These are phyloP conservation scores for Papilio gigon DNA, from an alignment of 2,888 invertebrate species.

Conservation along the genomic window DNA sequence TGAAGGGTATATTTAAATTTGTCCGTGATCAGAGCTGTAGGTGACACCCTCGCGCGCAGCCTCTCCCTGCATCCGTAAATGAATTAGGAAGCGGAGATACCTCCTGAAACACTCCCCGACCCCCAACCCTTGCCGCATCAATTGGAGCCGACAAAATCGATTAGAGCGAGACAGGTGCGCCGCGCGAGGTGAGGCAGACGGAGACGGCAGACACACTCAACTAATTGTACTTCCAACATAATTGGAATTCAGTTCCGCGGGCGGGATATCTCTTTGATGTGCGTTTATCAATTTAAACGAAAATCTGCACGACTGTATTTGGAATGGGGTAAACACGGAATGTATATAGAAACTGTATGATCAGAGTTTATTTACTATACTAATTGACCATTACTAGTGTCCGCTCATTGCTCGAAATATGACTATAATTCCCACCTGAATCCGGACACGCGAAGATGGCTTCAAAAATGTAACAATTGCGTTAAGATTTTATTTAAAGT, in stretches of 20 bases:
- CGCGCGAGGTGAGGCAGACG: not conserved
- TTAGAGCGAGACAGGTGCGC: constrained; percentile 13
- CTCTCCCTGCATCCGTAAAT: constrained; percentile 7
- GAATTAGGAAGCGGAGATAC: constrained; percentile 9
- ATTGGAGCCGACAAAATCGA: constrained; percentile 28
- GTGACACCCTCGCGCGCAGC: constrained; percentile 6
- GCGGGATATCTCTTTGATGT: constrained; percentile 12
- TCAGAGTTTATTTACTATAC: no score
- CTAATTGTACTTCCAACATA: constrained; percentile 20
- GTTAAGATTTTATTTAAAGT: no score
- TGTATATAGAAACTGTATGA: no score
- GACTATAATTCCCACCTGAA: no score
- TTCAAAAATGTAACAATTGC: no score
- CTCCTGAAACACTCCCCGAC: not conserved
- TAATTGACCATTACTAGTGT: no score
- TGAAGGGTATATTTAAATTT: not conserved
- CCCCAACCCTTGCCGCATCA: constrained; percentile 8
- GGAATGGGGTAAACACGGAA: not conserved
- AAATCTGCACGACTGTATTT: not conserved
- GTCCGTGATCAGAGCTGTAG: not conserved
- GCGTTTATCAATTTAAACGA: not conserved
- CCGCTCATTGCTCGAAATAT: no score
- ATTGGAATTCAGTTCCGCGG: not conserved
- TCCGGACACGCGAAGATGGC: no score
- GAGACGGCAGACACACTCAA: not conserved